Conservation (phyloP, 2,797 vertebrate genomes). For the Argentina silus region DNA sequence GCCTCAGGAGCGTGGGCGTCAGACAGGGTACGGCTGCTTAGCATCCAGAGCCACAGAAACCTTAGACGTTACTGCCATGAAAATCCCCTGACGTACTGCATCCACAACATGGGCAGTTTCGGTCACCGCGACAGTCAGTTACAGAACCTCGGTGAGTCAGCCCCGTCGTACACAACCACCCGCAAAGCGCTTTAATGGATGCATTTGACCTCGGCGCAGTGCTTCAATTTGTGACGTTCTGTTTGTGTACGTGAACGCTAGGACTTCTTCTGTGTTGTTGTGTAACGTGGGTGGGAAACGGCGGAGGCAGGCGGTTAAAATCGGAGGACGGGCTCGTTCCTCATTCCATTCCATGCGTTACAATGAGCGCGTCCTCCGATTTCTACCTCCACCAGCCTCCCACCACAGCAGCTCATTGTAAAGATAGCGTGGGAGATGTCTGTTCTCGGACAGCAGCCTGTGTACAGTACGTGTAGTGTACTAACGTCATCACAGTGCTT, state of each 20-base stretch:
- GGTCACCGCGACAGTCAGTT: conserved; percentile 47
- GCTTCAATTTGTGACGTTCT: too few relatives aligned
- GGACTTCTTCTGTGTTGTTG: too few relatives aligned
- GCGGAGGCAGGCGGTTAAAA: too few relatives aligned
- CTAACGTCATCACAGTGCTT: conserved; percentile 16
- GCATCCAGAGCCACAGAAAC: conserved; percentile 2
- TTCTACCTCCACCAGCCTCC: too few relatives aligned
- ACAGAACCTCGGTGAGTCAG: neutral
- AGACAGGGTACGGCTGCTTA: neutral
- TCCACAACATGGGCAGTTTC: conserved; percentile 39
- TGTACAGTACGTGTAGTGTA: neutral
- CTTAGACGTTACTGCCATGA: neutral
- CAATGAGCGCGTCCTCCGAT: too few relatives aligned
- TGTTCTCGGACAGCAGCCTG: conserved; percentile 6
- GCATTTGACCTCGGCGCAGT: conserved; percentile 19
- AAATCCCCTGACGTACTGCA: neutral
- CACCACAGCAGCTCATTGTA: conserved; percentile 8
- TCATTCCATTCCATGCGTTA: too few relatives aligned
- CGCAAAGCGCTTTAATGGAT: conserved; percentile 65
- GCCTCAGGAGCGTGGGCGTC: conserved; percentile 19
- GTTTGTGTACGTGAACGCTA: too few relatives aligned
- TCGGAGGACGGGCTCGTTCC: too few relatives aligned
- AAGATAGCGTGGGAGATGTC: neutral
- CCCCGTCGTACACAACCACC: neutral
- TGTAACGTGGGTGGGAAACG: too few relatives aligned